phyloP scores from a whole-genome alignment of 2,113 vertebrate species.

The Sprattus sprattus region DNA sequence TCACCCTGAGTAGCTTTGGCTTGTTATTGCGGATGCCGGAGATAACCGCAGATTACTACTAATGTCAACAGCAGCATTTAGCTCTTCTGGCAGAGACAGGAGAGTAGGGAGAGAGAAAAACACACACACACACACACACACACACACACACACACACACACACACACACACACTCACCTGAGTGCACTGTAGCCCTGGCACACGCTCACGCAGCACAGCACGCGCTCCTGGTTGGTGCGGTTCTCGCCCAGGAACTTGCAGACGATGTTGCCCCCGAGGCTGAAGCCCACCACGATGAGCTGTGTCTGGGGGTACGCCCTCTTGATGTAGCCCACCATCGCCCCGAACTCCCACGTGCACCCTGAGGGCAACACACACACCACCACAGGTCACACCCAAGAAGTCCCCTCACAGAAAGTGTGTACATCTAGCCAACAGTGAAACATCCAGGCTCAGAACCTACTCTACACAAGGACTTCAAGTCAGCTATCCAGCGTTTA shows the following conservation, averaged over 20 bases:
- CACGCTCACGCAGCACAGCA: constrained; percentile 92
- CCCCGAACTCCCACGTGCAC: constrained; percentile 95
- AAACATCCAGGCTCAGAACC: no score
- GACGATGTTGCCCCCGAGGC: constrained; percentile 95
- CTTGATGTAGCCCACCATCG: constrained; percentile 95
- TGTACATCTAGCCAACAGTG: no score
- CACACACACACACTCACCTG: constrained; percentile 74
- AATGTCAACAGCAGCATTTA: no score
- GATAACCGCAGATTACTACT: background rate
- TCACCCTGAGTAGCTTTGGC: no score
- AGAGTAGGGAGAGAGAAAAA: background rate
- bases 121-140: constrained; percentile 41
- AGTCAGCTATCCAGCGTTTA: no score
- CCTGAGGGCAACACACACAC: constrained; percentile 66
- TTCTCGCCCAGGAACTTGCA: constrained; percentile 96
- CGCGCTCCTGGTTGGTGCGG: constrained; percentile 86
- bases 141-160: constrained; percentile 41
- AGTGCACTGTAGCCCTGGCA: constrained; percentile 96
- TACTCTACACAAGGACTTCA: no score
- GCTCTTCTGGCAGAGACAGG: background rate
- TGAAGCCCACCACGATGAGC: constrained; percentile 93
- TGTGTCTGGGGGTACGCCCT: constrained; percentile 84
- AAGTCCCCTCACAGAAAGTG: no score
- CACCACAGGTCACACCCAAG: background rate
- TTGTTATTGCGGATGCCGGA: background rate